These are phyloP conservation scores for Crotalus tigris DNA, from an alignment of 2,113 vertebrate species.

Conservation along the genomic window DNA sequence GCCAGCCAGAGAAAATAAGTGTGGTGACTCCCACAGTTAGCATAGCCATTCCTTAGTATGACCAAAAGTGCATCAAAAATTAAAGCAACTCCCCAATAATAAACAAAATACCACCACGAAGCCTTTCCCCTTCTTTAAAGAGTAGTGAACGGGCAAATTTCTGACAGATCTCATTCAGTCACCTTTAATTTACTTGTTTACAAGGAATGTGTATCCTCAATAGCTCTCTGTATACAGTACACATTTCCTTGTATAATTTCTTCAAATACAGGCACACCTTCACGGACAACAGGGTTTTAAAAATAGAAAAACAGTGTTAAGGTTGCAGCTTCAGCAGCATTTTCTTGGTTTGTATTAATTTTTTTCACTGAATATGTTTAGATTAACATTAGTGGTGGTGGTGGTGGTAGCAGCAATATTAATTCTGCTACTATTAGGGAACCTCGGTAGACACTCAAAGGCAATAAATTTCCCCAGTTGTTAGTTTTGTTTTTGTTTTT, in stretches of 20 bases:
- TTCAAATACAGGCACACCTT: background rate
- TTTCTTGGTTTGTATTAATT: background rate
- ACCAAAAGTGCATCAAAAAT: constrained; percentile 50
- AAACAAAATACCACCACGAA: background rate
- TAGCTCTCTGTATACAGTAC: background rate
- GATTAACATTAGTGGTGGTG: background rate
- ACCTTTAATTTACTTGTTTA: background rate
- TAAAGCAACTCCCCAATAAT: background rate
- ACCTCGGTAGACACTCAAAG: background rate
- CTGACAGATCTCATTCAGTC: background rate
- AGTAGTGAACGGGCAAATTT: background rate
- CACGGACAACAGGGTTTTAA: background rate
- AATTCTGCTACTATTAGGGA: background rate
- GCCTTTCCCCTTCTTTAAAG: background rate
- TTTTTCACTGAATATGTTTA: background rate
- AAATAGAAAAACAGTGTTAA: background rate
- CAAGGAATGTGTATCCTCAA: background rate
- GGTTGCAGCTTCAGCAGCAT: background rate
- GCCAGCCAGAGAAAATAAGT: constrained; percentile 57
- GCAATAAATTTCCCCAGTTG: background rate
- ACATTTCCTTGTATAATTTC: background rate
- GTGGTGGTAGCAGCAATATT: background rate
- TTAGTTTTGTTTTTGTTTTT: background rate
- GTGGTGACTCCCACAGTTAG: constrained; percentile 53
- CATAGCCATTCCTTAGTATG: constrained; percentile 64